Base-by-base conservation (phyloP, 2,797 vertebrate genomes). In the Phoxinus dragarum region DNA sequence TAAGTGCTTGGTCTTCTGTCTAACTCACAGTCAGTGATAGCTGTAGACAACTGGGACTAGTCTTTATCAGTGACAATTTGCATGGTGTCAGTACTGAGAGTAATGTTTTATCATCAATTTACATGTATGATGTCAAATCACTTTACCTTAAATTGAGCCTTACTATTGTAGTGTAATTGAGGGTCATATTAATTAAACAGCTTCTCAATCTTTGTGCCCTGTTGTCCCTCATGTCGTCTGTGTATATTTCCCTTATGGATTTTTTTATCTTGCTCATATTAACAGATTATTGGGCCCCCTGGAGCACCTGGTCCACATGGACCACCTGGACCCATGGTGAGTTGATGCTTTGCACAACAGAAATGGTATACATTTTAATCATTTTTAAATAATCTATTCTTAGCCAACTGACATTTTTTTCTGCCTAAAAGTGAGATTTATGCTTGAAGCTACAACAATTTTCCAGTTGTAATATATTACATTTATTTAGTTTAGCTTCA, bases 251-350 rank as follows among this genome's bases (percentile, higher is more conserved):
- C 21, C 7, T 27, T 10, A 21, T 54, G 9, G 4, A 47, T 3
- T 71, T 49, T 54, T 34, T 52, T 17, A 42, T 81, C 77, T 89
- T 92, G 93, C 80, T 95, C 21, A 85, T 87, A 86, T 89, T 89
- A 90, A 75, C 94, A 99, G 98, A 96, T 99, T 87, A 96, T 96
- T 86, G 98, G 98, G 71, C 94, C 96, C 71, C 97, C 98, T 82
- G 98, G 98, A 88, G 90, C 97, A 67, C 91, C 96, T 21, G 98
- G 98, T 7, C 97, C 97, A 23, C 98, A 99, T 42, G 98, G 98
- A 75, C 96, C 97, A 83, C 96, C 98, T 80, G 98, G 98, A 88
- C 98, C 98, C 81, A 99, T 99, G 98, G 98, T 99, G 94, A 96
- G 97, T 82, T 73, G n/a, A 75, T 42, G 40, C 6, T 3, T 16